Percentiles rank a stretch among this genome's conserved stretches.
These are phyloP conservation scores for Nibea coibor DNA, from an alignment of 2,113 vertebrate species.

Conservation along the genomic window DNA sequence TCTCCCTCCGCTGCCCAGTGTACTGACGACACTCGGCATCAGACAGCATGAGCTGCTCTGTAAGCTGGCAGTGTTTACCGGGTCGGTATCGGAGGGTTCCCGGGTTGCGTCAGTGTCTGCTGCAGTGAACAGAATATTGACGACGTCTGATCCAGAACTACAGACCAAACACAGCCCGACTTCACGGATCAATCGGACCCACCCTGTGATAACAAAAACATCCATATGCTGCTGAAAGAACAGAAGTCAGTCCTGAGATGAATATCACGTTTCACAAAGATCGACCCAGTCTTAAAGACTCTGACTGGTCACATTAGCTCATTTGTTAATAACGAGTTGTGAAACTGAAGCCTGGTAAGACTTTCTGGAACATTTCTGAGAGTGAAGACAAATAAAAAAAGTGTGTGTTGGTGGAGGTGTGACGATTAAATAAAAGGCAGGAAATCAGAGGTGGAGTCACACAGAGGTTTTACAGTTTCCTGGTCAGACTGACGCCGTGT, in stretches of 20 bases:
- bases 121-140: too few relatives aligned
- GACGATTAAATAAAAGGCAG: background rate
- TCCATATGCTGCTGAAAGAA: too few relatives aligned
- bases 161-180: background rate
- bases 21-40: slow-evolving; percentile 21
- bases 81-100: background rate
- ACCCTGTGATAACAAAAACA: background rate
- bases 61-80: slow-evolving; percentile 12
- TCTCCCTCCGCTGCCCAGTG: slow-evolving; percentile 21
- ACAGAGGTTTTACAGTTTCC: too few relatives aligned
- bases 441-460: too few relatives aligned
- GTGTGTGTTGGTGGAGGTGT: background rate
- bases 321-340: background rate
- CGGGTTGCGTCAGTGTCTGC: background rate
- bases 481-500: too few relatives aligned
- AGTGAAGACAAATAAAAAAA: background rate
- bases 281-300: background rate
- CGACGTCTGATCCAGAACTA: background rate
- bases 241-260: background rate
- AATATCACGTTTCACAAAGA: background rate
- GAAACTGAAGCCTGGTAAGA: background rate
- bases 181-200: too few relatives aligned
- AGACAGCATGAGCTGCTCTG: slow-evolving; percentile 18
- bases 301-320: background rate
- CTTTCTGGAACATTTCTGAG: background rate